Percentiles rank a stretch among this genome's conserved stretches.
Evolutionary conservation across 2,113 vertebrate genomes (phyloP).

Genomic region (Sporophila hypoxantha): DNA sequence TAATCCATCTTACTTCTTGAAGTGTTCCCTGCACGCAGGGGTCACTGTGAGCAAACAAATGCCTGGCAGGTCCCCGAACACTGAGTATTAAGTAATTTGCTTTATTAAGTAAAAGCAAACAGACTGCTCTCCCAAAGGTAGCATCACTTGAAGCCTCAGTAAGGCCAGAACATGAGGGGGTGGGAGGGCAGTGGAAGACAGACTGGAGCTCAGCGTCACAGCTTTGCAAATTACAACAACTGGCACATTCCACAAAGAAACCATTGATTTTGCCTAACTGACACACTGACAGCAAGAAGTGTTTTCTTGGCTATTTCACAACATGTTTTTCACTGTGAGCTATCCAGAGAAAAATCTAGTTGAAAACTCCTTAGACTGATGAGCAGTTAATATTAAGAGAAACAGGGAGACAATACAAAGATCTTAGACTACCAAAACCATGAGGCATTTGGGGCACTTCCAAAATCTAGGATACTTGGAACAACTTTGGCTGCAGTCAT

Average conservation of each 20-base stretch:
- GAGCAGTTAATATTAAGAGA: background rate
- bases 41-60: conserved; percentile 31
- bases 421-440: background rate
- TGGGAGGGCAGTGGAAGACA: background rate
- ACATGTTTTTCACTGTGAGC: conserved; percentile 38
- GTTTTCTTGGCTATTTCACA: conserved; percentile 39
- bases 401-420: background rate
- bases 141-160: conserved; percentile 22
- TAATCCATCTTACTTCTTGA: conserved; percentile 20
- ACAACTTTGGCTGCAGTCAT: background rate
- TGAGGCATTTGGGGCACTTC: background rate
- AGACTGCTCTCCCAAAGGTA: conserved; percentile 26
- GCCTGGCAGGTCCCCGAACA: conserved; percentile 14
- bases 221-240: conserved; percentile 32
- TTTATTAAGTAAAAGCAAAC: conserved; percentile 31
- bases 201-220: conserved; percentile 1
- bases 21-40: background rate
- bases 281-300: conserved; percentile 9
- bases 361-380: background rate
- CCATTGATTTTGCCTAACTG: conserved; percentile 31
- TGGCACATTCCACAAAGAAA: conserved; percentile 49
- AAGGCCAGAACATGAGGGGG: conserved; percentile 36
- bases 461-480: background rate
- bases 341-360: conserved; percentile 12
- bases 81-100: background rate